Conservation (phyloP, 1,140 invertebrate genomes). For the Eumaeus atala region DNA sequence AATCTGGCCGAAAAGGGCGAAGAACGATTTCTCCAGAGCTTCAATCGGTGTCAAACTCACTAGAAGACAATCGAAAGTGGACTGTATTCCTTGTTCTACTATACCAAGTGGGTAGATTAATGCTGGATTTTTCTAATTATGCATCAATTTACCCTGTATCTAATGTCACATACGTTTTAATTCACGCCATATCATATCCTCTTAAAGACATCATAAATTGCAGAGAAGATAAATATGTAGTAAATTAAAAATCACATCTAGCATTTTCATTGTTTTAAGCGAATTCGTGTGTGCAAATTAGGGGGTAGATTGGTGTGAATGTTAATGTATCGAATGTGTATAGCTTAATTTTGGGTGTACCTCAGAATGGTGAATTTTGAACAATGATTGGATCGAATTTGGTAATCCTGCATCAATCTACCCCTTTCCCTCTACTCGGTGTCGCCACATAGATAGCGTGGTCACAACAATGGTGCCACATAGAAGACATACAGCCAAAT, state of each 20-base stretch:
- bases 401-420: slow-evolving; percentile 47
- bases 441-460: slow-evolving; percentile 58
- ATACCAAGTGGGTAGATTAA: slow-evolving; percentile 49
- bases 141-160: slow-evolving; percentile 27
- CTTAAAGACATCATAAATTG: not conserved
- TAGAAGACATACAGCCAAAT: slow-evolving; percentile 62
- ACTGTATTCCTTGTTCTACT: slow-evolving; percentile 42
- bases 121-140: slow-evolving; percentile 29
- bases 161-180: slow-evolving; percentile 22
- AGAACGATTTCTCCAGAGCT: slow-evolving; percentile 97
- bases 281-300: slow-evolving; percentile 18
- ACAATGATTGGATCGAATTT: slow-evolving; percentile 14
- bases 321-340: slow-evolving; percentile 22
- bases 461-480: slow-evolving; percentile 49
- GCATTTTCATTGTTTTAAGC: slow-evolving; percentile 14
- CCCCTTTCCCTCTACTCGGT: slow-evolving; percentile 47
- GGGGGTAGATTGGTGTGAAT: slow-evolving; percentile 32
- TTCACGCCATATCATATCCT: slow-evolving; percentile 19
- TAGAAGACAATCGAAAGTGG: slow-evolving; percentile 74
- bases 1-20: slow-evolving; percentile 97
- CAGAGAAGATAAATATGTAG: slow-evolving; percentile 2
- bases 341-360: slow-evolving; percentile 20
- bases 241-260: slow-evolving; percentile 14
- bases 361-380: slow-evolving; percentile 18
- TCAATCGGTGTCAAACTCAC: slow-evolving; percentile 90